Conservation (phyloP, 2,113 vertebrate species). For the Agapornis roseicollis region DNA sequence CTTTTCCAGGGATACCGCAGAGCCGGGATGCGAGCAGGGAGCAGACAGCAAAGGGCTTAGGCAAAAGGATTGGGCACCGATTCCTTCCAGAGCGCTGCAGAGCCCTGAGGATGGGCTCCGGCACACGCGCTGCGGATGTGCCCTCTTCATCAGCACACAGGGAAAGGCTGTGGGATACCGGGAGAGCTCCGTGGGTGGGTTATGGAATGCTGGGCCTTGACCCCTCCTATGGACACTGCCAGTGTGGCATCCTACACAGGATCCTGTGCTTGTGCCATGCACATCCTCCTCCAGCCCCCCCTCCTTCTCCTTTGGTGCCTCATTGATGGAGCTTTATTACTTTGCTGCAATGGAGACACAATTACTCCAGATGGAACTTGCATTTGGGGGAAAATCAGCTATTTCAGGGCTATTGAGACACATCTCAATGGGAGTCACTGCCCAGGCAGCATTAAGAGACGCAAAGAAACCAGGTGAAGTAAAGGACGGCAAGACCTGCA, state of each 20-base stretch:
- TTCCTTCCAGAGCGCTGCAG: background rate
- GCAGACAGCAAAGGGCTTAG: background rate
- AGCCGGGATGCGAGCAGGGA: background rate
- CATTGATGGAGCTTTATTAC: background rate
- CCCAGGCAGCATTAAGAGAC: background rate
- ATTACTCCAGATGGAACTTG: background rate
- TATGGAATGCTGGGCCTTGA: background rate
- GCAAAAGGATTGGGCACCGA: background rate
- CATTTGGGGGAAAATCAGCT: background rate
- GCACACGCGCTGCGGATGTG: accelerated
- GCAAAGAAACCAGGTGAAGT: background rate
- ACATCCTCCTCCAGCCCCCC: background rate
- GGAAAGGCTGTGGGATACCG: background rate
- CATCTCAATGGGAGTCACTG: background rate
- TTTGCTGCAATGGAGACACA: background rate
- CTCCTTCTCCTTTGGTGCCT: background rate
- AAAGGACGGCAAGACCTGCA: background rate
- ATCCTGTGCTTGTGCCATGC: background rate
- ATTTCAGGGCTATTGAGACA: background rate
- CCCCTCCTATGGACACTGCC: background rate
- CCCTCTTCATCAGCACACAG: background rate
- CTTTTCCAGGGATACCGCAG: background rate
- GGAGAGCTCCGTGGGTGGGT: background rate
- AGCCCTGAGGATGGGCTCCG: too few species aligned
- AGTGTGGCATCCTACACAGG: accelerated